These are phyloP conservation scores for Scolopax bukidnonensis DNA, from an alignment of 2,797 vertebrate species.

Conservation along the genomic window DNA sequence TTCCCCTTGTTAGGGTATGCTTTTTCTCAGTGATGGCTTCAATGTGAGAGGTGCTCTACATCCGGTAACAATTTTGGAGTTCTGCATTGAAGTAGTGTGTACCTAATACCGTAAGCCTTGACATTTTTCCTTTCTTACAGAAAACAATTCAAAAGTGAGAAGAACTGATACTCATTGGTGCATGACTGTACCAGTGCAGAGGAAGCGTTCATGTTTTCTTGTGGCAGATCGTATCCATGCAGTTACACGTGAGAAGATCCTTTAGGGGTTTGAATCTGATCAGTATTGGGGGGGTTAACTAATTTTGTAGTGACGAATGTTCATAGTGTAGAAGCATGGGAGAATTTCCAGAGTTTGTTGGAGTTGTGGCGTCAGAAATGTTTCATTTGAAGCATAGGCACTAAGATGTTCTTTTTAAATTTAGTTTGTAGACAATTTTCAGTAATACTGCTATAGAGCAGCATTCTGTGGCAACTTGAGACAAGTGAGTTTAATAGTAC, in stretches of 20 bases:
- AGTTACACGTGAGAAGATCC: background rate
- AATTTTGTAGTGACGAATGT: background rate
- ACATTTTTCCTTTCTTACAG: background rate
- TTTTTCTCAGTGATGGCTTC: background rate
- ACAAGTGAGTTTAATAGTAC: background rate
- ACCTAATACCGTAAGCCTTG: background rate
- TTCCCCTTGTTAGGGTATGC: accelerated
- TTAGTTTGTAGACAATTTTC: background rate
- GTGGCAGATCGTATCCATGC: background rate
- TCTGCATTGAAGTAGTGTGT: background rate
- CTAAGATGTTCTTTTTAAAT: background rate
- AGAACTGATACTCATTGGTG: background rate
- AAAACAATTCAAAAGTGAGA: background rate
- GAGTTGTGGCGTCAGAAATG: background rate
- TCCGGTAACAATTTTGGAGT: background rate
- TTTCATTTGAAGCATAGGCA: background rate
- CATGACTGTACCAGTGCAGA: background rate
- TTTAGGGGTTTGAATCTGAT: background rate
- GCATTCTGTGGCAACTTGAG: background rate
- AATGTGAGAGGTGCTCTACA: background rate
- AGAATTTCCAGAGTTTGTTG: background rate
- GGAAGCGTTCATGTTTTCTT: background rate
- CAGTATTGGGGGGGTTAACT: background rate
- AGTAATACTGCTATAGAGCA: background rate
- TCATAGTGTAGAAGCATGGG: accelerated